phyloP scores from a whole-genome alignment of 2,888 invertebrate species.

The Amphimallon solstitiale region DNA sequence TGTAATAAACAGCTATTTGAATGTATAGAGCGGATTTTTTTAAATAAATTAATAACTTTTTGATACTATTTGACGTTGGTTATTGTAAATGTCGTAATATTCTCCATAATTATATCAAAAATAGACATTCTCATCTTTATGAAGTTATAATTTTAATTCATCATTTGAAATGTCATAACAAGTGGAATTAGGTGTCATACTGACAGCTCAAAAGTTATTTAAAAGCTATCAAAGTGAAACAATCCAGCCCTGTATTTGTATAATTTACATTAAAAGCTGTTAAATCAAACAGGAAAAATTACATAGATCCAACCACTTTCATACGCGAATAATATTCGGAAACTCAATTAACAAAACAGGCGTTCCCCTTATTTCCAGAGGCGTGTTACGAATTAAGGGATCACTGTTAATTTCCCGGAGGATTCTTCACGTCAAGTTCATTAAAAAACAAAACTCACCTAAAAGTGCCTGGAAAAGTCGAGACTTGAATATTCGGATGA shows the following conservation, averaged over 20 bases:
- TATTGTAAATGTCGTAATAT: too few species aligned
- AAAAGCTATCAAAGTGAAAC: too few species aligned
- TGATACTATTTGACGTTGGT: too few species aligned
- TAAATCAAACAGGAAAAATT: not conserved
- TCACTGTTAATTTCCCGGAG: constrained; percentile 9
- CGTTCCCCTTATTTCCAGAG: not conserved
- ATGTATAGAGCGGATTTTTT: too few species aligned
- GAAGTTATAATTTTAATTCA: too few species aligned
- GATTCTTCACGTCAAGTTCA: not conserved
- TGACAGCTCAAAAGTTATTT: too few species aligned
- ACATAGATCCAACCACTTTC: not conserved
- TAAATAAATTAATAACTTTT: too few species aligned
- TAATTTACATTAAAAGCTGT: not conserved
- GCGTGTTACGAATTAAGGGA: constrained; percentile 20
- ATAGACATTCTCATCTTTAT: too few species aligned
- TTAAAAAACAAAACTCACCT: constrained; percentile 73
- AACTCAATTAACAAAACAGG: constrained; percentile 26
- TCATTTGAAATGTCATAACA: too few species aligned
- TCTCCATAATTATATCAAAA: too few species aligned
- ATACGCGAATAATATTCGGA: not conserved
- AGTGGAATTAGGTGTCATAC: too few species aligned
- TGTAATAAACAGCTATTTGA: too few species aligned
- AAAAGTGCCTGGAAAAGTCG: constrained; percentile 96
- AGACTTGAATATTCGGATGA: constrained; percentile 98
- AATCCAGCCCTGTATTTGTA: not conserved